Conservation (phyloP, 2,888 invertebrate genomes). For the Cryptocheilus praepositus region DNA sequence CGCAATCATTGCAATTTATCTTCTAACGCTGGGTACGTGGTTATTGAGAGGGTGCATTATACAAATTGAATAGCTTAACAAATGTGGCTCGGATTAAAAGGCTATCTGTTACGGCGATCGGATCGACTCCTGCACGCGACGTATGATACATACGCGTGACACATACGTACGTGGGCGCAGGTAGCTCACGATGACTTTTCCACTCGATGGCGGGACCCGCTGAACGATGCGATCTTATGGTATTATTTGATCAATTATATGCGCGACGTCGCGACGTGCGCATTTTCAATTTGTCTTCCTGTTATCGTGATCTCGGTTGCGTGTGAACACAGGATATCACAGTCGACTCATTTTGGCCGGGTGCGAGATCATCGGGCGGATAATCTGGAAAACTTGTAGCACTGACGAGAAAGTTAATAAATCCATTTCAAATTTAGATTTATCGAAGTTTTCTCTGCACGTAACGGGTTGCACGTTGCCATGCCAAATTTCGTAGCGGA, state of each 20-base stretch:
- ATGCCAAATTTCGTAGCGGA: too few relatives aligned
- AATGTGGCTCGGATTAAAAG: constrained; percentile 11
- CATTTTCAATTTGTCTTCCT: background rate
- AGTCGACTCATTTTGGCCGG: too few relatives aligned
- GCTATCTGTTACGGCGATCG: constrained; percentile 14
- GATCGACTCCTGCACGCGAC: constrained; percentile 21
- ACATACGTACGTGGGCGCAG: background rate
- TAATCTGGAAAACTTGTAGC: too few relatives aligned
- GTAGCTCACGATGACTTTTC: background rate
- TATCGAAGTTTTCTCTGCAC: background rate
- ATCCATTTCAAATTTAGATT: background rate
- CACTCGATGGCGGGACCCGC: too few relatives aligned
- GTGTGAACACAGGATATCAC: background rate
- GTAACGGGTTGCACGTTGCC: too few relatives aligned
- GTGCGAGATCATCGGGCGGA: too few relatives aligned
- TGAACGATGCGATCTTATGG: background rate
- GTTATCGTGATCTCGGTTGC: constrained; percentile 3
- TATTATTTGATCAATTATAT: background rate
- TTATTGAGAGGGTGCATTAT: constrained; percentile 7
- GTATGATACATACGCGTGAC: constrained; percentile 9
- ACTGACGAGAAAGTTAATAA: background rate
- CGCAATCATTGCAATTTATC: too few relatives aligned
- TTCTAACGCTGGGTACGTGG: too few relatives aligned
- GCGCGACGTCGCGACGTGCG: too few relatives aligned
- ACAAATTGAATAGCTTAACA: constrained; percentile 18